Conservation (phyloP, 2,797 vertebrate genomes). For the Helarctos malayanus region DNA sequence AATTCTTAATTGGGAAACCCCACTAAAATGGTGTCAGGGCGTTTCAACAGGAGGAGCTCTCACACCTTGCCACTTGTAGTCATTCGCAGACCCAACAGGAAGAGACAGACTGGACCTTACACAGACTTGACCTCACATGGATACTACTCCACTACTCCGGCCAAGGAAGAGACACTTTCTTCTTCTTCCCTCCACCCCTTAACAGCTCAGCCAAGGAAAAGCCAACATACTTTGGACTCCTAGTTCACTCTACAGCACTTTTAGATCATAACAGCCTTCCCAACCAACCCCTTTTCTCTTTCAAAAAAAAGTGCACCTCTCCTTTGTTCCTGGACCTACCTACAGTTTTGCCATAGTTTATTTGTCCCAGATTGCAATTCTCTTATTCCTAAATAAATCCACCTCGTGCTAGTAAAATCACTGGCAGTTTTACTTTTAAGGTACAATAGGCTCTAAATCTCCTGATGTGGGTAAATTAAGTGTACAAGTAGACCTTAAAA, state of each 20-base stretch:
- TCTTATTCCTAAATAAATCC: not conserved
- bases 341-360: not conserved
- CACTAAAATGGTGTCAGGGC: not conserved
- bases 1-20: not conserved
- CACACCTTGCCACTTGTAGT: not conserved
- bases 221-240: not conserved
- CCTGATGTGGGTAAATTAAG: not conserved
- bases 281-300: not conserved
- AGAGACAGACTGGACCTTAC: not conserved
- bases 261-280: not conserved
- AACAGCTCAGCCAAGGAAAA: not conserved
- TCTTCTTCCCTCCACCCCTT: not conserved
- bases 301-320: not conserved
- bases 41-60: not conserved
- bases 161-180: not conserved
- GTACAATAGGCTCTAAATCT: not conserved
- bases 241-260: not conserved
- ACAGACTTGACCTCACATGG: not conserved
- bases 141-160: not conserved
- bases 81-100: not conserved
- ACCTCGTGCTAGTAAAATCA: not conserved
- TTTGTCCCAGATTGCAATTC: not conserved
- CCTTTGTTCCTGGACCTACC: not conserved
- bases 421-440: not conserved
- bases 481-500: not conserved